phyloP scores from a whole-genome alignment of 2,113 vertebrate genomes.

The Chrysochloris asiatica region DNA sequence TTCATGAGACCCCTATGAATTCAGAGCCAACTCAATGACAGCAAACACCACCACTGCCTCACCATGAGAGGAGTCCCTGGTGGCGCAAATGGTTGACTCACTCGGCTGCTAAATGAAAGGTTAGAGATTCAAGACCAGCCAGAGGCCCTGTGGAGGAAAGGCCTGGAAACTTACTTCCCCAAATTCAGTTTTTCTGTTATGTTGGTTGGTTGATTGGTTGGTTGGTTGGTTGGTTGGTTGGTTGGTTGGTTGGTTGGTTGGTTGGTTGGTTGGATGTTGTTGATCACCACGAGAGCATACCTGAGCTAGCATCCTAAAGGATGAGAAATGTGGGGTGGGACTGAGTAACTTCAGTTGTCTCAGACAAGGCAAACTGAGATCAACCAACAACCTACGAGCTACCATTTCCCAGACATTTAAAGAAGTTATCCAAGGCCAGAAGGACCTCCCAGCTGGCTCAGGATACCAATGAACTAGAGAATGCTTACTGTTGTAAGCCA shows the following conservation, averaged over 20 bases:
- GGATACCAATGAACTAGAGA: neutral
- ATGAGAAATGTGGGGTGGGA: neutral
- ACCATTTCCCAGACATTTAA: neutral
- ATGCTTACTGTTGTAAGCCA: neutral
- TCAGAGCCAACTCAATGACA: neutral
- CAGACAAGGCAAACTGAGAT: neutral
- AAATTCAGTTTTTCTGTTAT: no score
- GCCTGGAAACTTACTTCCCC: neutral
- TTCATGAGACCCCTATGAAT: neutral
- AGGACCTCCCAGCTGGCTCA: neutral
- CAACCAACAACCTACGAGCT: neutral
- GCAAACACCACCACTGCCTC: neutral
- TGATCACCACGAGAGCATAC: neutral
- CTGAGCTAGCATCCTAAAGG: neutral
- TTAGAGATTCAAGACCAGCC: neutral
- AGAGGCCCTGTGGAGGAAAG: neutral
- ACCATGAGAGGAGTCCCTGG: neutral
- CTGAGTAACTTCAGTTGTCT: rapidly evolving
- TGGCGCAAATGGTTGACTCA: neutral
- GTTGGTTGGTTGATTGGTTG: no score
- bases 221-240: no score
- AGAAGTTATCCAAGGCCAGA: neutral
- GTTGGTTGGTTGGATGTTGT: neutral
- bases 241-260: no score
- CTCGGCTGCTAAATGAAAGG: neutral